Evolutionary conservation across 2,888 invertebrate genomes (phyloP), one percentile per base, ranked within the genome.

Genomic region (Chromoteleia sp.): DNA sequence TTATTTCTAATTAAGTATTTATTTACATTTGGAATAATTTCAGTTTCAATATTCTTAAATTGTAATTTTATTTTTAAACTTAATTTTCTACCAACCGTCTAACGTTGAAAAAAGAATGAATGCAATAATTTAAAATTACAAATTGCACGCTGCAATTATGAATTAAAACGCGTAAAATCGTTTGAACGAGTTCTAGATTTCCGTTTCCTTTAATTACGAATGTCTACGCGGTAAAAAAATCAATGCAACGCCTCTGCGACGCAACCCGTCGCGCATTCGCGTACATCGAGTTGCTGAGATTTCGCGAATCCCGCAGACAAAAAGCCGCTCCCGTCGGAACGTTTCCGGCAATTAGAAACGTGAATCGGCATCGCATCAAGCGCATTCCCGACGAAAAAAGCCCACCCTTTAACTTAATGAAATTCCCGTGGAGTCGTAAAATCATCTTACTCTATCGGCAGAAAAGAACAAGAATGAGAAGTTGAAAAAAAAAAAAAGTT

Each of bases 251-350:
- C 75, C 75, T 58, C 52, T 0, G 7, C 1, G 14, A 63, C 29
- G 83, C 77, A 84, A 82, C 83, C 85, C 82, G 84, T 10, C 59
- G 21, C 15, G 5, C 85, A 43, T 39, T 39, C 73, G 29, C 43
- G 83, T 70, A 71, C 65, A 82, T 67, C 80, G 78, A 81, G 84
- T 82, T 84, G 84, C 85, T 82, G 29, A 65, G 70, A 82, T 80
- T 80, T 80, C 43, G 74, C 74, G 68, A 68, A 68, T 74, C 65
- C 30, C 14, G 33, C 19, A 8, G 10, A 33, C 10, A 65, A 63
- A 74, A 74, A 80, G 48, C 10, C 15, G 29, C n/a, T 56, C 21
- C 36, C 1, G 7, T 14, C 30, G 21, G 19, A 33, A 33, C 52
- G 19, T 79, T 73, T 73, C 73, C 73, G 43, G 58, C 67, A 67